These are phyloP conservation scores for Stratiomys singularior DNA, from an alignment of 2,888 invertebrate species.

Conservation along the genomic window DNA sequence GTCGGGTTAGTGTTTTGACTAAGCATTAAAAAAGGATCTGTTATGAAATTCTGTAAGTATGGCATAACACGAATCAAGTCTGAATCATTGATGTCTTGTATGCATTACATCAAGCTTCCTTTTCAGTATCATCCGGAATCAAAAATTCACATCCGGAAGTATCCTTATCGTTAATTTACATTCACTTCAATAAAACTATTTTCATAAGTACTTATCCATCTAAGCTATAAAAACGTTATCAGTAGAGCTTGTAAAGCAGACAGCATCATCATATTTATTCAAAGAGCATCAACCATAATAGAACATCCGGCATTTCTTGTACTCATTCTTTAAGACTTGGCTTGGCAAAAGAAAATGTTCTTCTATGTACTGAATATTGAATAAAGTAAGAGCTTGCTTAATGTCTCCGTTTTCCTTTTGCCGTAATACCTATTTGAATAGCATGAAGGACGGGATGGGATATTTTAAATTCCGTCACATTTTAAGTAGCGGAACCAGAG, in stretches of 20 bases:
- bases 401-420: constrained; percentile 27
- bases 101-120: too few species aligned
- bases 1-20: too few species aligned
- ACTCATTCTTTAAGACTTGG: background rate
- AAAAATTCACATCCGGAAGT: too few species aligned
- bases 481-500: background rate
- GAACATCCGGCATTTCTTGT: background rate
- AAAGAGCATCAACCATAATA: constrained; percentile 5
- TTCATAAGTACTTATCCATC: too few species aligned
- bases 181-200: too few species aligned
- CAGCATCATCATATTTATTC: background rate
- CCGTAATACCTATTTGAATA: constrained; percentile 7
- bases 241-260: background rate
- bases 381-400: constrained; percentile 4
- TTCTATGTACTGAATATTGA: constrained; percentile 11
- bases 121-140: too few species aligned
- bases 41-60: too few species aligned
- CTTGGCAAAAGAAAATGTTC: constrained; percentile 5
- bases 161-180: too few species aligned
- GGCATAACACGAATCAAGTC: too few species aligned
- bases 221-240: too few species aligned
- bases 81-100: too few species aligned
- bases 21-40: too few species aligned
- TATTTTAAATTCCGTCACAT: constrained; percentile 21
- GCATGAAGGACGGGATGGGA: background rate